Evolutionary conservation across 2,113 vertebrate species (phyloP).

Genomic region (Platichthys flesus): DNA sequence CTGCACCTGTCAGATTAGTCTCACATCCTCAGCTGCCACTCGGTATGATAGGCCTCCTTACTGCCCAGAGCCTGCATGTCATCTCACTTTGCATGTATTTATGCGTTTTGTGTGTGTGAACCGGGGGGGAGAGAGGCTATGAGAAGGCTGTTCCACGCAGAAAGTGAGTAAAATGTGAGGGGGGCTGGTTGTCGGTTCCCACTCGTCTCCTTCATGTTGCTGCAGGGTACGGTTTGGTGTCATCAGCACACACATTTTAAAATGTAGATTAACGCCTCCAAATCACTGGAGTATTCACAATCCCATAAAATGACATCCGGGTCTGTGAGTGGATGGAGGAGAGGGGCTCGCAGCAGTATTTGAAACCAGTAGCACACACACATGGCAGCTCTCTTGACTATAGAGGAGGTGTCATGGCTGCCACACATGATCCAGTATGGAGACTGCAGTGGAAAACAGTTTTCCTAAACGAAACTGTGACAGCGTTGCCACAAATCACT

Average conservation of each 20-base stretch:
- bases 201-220: not conserved
- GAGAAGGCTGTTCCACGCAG: slow-evolving; percentile 9
- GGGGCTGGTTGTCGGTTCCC: slow-evolving; percentile 2
- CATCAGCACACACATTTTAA: slow-evolving; percentile 12
- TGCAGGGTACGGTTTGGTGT: slow-evolving; percentile 8
- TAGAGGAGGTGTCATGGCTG: slow-evolving; percentile 45
- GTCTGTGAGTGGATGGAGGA: not conserved
- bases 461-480: not conserved
- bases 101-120: slow-evolving; percentile 23
- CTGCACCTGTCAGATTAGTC: slow-evolving; percentile 81
- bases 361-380: not conserved
- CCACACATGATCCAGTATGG: slow-evolving; percentile 2
- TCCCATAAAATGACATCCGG: slow-evolving; percentile 6
- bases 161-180: slow-evolving; percentile 1
- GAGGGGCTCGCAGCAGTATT: not conserved
- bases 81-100: slow-evolving; percentile 63
- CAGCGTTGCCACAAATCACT: slow-evolving; percentile 12
- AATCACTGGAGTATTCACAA: slow-evolving; percentile 16
- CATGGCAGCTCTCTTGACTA: not conserved
- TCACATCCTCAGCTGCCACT: slow-evolving; percentile 74
- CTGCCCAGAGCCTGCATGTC: slow-evolving; percentile 42
- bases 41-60: slow-evolving; percentile 69
- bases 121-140: not conserved
- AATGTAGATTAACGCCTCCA: slow-evolving; percentile 19
- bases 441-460: not conserved